Base-by-base conservation (phyloP, 2,113 vertebrate genomes). In the Vulpes vulpes region DNA sequence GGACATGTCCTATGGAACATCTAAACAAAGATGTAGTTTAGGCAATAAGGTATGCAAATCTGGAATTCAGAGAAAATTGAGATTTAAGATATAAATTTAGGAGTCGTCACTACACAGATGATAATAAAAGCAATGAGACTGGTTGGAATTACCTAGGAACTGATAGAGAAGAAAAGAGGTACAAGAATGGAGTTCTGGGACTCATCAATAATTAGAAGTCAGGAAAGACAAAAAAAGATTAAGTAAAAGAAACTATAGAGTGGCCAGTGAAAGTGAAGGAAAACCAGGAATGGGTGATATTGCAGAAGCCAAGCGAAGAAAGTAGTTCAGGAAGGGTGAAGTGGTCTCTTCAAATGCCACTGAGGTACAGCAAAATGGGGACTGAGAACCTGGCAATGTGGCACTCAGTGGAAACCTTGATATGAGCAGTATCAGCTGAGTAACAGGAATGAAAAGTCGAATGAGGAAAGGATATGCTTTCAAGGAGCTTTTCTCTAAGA, bases 121-220 rank as follows among this genome's bases (percentile, higher is more conserved):
- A 93, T 51, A 49, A 84, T 95, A 79, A 95, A 90, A 85, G 19
- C 71, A 89, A 55, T 38, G 27, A 73, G 15, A 93, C 43, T 86
- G 14, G 64, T 51, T 82, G 35, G 51, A n/a, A 80, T 51, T 38
- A 60, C 32, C 35, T 67, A 86, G 71, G 69, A 79, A 89, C 3
- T 92, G 57, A 89, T 4, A 74, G 35, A 95, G 57, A n/a, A 67
- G 32, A 67, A 17, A 67, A 67, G 32, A 67, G 65, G 65, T n/a
- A 30, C 32, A n/a, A 67, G 25, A 90, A 90, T 12, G 79, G 80
- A 51, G 17, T 23, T 65, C 53, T 65, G 32, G 57, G 81, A 62
- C 30, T 87, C 64, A 49, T 30, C 74, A 74, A 38, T 38, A 55
- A 62, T 84, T 85, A 76, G 11, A 53, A 96, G 53, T 79, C 35